These are phyloP conservation scores for Pectinophora gossypiella DNA, from an alignment of 1,140 invertebrate genomes.

Conservation along the genomic window DNA sequence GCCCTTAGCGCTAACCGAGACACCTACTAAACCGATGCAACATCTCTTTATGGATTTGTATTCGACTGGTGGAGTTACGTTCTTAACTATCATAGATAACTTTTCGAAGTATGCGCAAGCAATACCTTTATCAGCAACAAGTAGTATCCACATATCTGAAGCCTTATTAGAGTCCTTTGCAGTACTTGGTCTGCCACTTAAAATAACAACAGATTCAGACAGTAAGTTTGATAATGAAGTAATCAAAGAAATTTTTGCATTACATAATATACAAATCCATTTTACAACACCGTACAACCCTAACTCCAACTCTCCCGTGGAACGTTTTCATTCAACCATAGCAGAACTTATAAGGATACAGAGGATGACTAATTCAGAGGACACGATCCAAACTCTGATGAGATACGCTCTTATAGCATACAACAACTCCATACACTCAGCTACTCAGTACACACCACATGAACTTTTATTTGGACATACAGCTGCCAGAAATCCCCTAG, in stretches of 20 bases:
- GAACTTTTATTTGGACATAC: conserved; percentile 24
- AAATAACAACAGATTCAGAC: conserved; percentile 19
- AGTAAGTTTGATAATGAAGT: conserved; percentile 27
- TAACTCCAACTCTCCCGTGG: conserved; percentile 39
- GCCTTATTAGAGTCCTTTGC: not conserved
- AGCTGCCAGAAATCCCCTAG: conserved; percentile 7
- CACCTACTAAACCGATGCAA: conserved; percentile 7
- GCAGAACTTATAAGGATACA: conserved; percentile 38
- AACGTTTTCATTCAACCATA: conserved; percentile 27
- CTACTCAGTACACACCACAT: conserved; percentile 15
- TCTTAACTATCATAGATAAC: conserved; percentile 8
- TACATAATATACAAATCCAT: conserved; percentile 36
- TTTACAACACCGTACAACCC: conserved; percentile 38
- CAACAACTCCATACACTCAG: conserved; percentile 24
- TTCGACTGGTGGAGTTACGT: conserved; percentile 1
- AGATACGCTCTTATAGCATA: conserved; percentile 27
- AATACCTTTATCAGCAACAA: conserved; percentile 1
- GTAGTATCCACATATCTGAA: conserved; percentile 6
- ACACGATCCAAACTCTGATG: conserved; percentile 16
- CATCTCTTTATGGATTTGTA: conserved; percentile 8
- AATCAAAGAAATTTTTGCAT: conserved; percentile 24
- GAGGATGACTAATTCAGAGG: conserved; percentile 22
- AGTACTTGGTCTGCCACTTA: not conserved
- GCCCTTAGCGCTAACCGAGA: conserved; percentile 1
- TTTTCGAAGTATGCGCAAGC: conserved; percentile 8